Base-by-base conservation (phyloP, 35 echinoderm and acorn worm species). In the Holothuria glaberrima region DNA sequence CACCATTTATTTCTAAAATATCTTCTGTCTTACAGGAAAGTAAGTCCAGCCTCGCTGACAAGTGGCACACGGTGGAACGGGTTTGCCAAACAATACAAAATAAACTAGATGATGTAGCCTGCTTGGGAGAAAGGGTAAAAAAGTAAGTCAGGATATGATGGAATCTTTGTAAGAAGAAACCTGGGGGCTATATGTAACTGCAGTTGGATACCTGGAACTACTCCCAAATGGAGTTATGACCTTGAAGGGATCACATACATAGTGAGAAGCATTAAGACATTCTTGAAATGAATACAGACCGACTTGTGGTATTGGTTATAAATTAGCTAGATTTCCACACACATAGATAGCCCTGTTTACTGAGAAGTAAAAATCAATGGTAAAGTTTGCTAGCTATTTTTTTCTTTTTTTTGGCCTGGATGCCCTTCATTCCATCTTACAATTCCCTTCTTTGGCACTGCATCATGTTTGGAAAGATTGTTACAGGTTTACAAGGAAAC, bases 61-160 rank as follows among this genome's bases (percentile, higher is more conserved):
- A 99, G 88, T 86, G 95, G 30, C 91, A 95, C 35, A 90, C 89
- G 22, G 94, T 99, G 24, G 93, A 99, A 74, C 61, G 89, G 75
- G 97, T 99, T 7, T 99, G 97, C 63, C 91, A 93, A 73, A 94
- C 93, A 9, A 94, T 99, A 28, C 97, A 99, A 88, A 99, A 99
- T 54, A 94, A 82, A 58, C 52, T 99, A 60, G 97, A 94, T 73
- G 93, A 99, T 59, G 93, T 94, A 5, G 97, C 97, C 0, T 94
- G 93, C 63, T 88, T 99, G 33, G 97, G 97, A 36, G 97, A 99
- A 67, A 80, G 97, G 36, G 69, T 99, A 30, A 95, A 94, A 86
- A 99, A 99, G 93, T 98, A 78, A 93, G 96, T 88, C 50, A 54
- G 12, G 10, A 54, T 14, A 9, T 54, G 50, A 9, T 17, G 16